A percentile compares a stretch with the other conserved stretches of the same genome.
Evolutionary conservation across 2,888 invertebrate genomes (phyloP).

Genomic region (Elysia crispata): DNA sequence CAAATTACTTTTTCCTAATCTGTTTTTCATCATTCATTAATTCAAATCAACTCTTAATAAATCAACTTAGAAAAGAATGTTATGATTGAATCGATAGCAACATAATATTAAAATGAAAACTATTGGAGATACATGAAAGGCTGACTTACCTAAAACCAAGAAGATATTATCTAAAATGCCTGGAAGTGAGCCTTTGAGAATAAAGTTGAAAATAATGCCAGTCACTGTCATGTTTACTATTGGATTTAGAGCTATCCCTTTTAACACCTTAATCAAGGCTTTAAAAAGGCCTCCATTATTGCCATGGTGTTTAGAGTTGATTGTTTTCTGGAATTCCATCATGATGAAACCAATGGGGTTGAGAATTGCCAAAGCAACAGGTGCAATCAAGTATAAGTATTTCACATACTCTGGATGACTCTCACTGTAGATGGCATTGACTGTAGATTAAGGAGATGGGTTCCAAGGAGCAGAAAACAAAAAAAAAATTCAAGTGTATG

Average conservation of each 20-base stretch:
- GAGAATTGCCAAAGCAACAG: slow-evolving; percentile 92
- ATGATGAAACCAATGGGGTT: slow-evolving; percentile 94
- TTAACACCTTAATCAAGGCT: slow-evolving; percentile 62
- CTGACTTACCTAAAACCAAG: slow-evolving; percentile 80
- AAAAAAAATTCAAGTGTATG: too few relatives aligned
- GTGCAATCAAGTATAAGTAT: slow-evolving; percentile 95
- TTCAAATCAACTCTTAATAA: not conserved
- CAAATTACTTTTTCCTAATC: too few relatives aligned
- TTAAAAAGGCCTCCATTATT: not conserved
- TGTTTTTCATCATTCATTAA: not conserved
- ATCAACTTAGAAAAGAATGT: too few relatives aligned
- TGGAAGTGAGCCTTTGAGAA: slow-evolving; percentile 88
- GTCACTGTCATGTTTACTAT: slow-evolving; percentile 94
- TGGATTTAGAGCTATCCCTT: slow-evolving; percentile 87
- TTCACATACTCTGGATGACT: slow-evolving; percentile 93
- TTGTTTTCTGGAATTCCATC: slow-evolving; percentile 84
- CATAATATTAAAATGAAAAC: too few relatives aligned
- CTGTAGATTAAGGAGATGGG: slow-evolving; percentile 47
- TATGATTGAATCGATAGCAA: too few relatives aligned
- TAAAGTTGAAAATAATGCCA: slow-evolving; percentile 90
- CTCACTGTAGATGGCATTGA: slow-evolving; percentile 87
- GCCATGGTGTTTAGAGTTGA: not conserved
- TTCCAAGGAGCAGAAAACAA: too few relatives aligned
- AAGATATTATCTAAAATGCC: slow-evolving; percentile 86
- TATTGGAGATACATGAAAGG: too few relatives aligned